Conservation (phyloP, 2,113 vertebrate genomes). For the Scatophagus argus region DNA sequence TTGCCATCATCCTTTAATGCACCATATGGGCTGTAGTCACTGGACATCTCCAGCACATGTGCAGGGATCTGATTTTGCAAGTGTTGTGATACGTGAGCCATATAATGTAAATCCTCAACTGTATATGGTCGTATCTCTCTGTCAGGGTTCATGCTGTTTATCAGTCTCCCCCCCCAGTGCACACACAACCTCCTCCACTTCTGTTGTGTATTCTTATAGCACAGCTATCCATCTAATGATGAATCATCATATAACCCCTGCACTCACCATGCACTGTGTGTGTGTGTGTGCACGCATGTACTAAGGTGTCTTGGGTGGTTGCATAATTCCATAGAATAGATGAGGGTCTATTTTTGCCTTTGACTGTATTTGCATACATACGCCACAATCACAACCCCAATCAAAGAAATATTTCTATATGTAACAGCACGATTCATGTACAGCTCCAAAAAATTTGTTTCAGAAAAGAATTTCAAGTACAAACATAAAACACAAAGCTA, state of each 20-base stretch:
- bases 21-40: not conserved
- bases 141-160: conserved; percentile 35
- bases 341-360: conserved; percentile 19
- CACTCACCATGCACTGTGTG: not conserved
- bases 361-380: no score
- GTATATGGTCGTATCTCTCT: conserved; percentile 32
- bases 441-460: not conserved
- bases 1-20: conserved; percentile 21
- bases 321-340: conserved; percentile 14
- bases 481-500: not conserved
- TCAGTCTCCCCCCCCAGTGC: conserved; percentile 18
- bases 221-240: conserved; percentile 41
- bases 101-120: conserved; percentile 46
- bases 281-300: not conserved
- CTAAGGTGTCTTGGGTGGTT: not conserved
- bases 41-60: conserved; percentile 32
- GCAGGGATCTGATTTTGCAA: conserved; percentile 49
- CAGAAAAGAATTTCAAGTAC: not conserved
- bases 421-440: not conserved
- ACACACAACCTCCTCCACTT: not conserved
- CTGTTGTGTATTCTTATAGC: conserved; percentile 10
- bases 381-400: no score
- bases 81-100: conserved; percentile 33
- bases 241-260: conserved; percentile 35
- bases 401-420: no score